These are phyloP conservation scores for Gibbula magus DNA, from an alignment of 2,888 invertebrate species.

Conservation along the genomic window DNA sequence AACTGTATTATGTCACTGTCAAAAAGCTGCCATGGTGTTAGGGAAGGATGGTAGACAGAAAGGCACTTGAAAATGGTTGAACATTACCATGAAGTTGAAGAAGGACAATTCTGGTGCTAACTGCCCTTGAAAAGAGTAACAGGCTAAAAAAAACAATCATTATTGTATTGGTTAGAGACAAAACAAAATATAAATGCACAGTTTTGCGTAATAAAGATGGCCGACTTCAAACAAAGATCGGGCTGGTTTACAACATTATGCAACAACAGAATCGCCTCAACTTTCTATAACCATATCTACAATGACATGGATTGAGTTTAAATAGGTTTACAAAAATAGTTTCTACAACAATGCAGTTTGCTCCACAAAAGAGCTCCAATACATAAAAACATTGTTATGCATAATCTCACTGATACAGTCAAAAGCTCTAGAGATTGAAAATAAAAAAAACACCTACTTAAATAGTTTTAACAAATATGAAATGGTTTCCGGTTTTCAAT, in stretches of 20 bases:
- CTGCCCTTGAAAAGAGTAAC: too few relatives aligned
- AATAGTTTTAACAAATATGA: too few relatives aligned
- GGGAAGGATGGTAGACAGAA: too few relatives aligned
- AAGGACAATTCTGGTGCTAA: too few relatives aligned
- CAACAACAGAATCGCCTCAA: background rate
- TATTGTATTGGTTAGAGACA: background rate
- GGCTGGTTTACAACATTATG: background rate
- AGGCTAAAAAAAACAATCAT: too few relatives aligned
- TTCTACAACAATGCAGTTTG: background rate
- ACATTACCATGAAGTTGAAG: too few relatives aligned
- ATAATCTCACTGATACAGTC: background rate
- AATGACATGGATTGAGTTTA: background rate
- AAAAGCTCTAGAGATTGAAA: too few relatives aligned
- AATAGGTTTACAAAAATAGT: slow-evolving; percentile 10
- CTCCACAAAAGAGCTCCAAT: background rate
- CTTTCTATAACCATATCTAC: background rate
- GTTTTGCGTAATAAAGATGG: background rate
- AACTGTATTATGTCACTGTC: too few relatives aligned
- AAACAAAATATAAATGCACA: slow-evolving; percentile 7
- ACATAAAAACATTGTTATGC: background rate
- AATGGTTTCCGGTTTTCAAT: too few relatives aligned
- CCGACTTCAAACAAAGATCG: background rate
- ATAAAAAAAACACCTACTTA: too few relatives aligned
- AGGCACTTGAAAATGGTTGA: too few relatives aligned
- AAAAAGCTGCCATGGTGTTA: too few relatives aligned